phyloP scores from a whole-genome alignment of 35 echinoderm and acorn worm species.

The Ophioderma brevispina region DNA sequence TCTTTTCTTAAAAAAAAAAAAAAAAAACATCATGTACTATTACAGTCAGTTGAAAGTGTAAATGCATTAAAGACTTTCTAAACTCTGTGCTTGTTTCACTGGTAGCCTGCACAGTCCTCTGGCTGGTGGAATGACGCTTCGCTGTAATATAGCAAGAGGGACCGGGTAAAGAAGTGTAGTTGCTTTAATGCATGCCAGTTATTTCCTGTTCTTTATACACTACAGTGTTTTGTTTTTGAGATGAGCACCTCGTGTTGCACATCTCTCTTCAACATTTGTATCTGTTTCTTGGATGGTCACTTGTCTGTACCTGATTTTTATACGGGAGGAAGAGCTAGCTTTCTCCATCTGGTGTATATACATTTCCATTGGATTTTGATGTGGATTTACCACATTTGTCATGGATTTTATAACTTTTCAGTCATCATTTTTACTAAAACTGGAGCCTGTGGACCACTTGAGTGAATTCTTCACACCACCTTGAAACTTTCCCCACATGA shows the following conservation, averaged over 20 bases:
- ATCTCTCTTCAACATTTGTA: neutral
- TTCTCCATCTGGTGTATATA: neutral
- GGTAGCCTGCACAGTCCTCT: too few relatives aligned
- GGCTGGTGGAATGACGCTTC: too few relatives aligned
- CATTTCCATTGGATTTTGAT: neutral
- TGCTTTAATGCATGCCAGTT: too few relatives aligned
- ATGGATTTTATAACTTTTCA: neutral
- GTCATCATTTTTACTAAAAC: neutral
- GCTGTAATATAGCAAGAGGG: too few relatives aligned
- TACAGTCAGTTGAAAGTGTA: too few relatives aligned
- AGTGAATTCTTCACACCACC: neutral
- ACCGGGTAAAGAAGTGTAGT: too few relatives aligned
- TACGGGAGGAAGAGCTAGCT: neutral
- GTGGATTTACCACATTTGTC: neutral
- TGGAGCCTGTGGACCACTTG: neutral
- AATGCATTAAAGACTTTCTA: too few relatives aligned
- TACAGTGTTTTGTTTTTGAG: too few relatives aligned
- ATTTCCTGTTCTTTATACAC: too few relatives aligned
- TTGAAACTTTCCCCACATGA: neutral
- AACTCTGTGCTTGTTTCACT: too few relatives aligned
- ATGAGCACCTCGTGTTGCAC: slow-evolving; percentile 4
- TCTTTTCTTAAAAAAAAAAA: too few relatives aligned
- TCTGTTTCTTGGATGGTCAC: neutral
- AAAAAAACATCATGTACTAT: too few relatives aligned
- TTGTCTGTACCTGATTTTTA: neutral